Conservation (phyloP, 2,888 invertebrate genomes). For the Caenorhabditis angaria region DNA sequence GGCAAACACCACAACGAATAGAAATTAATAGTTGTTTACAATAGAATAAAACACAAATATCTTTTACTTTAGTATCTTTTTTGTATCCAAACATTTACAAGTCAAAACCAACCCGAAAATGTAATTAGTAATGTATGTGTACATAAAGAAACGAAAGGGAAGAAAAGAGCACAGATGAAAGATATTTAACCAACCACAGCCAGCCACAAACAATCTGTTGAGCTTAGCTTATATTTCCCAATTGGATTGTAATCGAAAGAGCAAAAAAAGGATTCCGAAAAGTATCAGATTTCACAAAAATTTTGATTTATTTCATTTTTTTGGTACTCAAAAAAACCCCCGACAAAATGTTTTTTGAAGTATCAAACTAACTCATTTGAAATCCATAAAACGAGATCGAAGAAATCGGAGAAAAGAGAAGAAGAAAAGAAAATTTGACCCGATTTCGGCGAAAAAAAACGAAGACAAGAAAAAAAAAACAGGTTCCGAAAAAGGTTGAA, state of each 20-base stretch:
- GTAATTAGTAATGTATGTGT: slow-evolving; percentile 2
- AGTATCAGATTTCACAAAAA: neutral
- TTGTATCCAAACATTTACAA: too few species aligned
- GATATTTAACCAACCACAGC: neutral
- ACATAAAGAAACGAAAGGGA: neutral
- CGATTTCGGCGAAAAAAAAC: slow-evolving; percentile 9
- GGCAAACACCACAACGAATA: too few species aligned
- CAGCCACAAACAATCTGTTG: neutral
- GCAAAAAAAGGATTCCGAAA: neutral
- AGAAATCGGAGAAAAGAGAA: slow-evolving; percentile 11
- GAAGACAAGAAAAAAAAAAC: slow-evolving; percentile 5
- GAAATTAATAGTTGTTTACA: too few species aligned
- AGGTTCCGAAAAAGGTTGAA: slow-evolving; percentile 5
- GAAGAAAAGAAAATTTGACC: slow-evolving; percentile 29
- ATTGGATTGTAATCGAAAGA: too few species aligned
- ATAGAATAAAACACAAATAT: too few species aligned
- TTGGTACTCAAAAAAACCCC: too few species aligned
- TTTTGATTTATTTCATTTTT: neutral
- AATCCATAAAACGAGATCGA: too few species aligned
- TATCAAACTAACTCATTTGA: too few species aligned
- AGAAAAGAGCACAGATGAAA: neutral
- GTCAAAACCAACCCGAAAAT: neutral
- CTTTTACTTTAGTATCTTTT: too few species aligned
- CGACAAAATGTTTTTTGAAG: too few species aligned
- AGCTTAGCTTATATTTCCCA: neutral